Base-by-base conservation (phyloP, 2,113 vertebrate genomes). In the Archilochus colubris region DNA sequence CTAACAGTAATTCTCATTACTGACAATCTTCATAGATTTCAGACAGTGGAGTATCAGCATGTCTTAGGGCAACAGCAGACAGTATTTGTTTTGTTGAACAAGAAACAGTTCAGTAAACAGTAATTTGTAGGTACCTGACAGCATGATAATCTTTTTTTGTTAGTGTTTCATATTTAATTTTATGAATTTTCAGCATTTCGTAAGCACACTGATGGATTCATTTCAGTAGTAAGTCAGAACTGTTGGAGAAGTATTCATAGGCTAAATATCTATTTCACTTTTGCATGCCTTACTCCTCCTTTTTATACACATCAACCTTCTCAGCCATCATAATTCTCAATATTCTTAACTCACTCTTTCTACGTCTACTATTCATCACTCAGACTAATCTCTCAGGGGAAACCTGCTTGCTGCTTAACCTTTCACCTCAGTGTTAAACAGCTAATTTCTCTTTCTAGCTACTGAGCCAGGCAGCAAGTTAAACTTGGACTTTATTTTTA, bases 361-460 rank as follows among this genome's bases (percentile, higher is more conserved):
- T 78, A 77, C 75, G 62, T 69, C 46, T 51, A 25, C 16, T 81
- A 96, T 97, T 97, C 96, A 94, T 97, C 97, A 97, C 91, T 84
- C 95, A 93, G 85, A 46, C 95, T 97, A 96, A 89, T 86, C 95
- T 93, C 97, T 93, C 90, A 82, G 94, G 97, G 96, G 96, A 92
- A 93, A 97, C 96, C 96, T 88, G 79, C 95, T 95, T 86, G 85
- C 87, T 79, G 62, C 91, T 96, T 97, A 90, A 98, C 97, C 97
- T 97, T 96, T 97, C 95, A 97, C 96, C 97, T 91, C 10, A 18
- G 95, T 96, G 97, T 97, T 98, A 97, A 97, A 94, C 91, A 89
- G 97, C 86, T 96, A 97, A 97, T 97, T 98, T 97, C 94, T 98
- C 97, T 97, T 97, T 87, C 94, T 86, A 89, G 98, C 97, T 97